phyloP scores from a whole-genome alignment of 2,113 vertebrate genomes.

The Tricholaema leucomelas region DNA sequence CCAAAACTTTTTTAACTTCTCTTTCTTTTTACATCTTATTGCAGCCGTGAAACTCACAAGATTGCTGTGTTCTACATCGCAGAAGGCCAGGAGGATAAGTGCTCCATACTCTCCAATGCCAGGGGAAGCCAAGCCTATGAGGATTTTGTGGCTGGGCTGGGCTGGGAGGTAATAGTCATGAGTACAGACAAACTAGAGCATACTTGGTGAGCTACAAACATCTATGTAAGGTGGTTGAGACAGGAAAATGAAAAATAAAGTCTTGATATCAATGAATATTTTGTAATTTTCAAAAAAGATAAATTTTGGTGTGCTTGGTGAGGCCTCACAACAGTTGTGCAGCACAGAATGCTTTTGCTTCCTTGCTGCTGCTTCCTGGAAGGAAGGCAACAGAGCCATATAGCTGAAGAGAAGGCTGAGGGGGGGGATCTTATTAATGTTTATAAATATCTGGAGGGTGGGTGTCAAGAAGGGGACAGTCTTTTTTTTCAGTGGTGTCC shows the following conservation, averaged over 20 bases:
- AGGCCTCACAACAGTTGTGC: neutral
- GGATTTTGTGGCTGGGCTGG: slow-evolving; percentile 95
- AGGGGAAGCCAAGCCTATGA: slow-evolving; percentile 94
- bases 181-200: neutral
- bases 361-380: neutral
- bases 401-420: too few species aligned
- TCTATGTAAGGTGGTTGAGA: neutral
- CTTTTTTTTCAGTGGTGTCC: too few species aligned
- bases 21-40: neutral
- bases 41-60: slow-evolving; percentile 96
- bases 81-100: slow-evolving; percentile 98
- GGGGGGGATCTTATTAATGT: too few species aligned
- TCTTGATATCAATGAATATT: neutral
- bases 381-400: neutral
- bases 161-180: slow-evolving; percentile 91
- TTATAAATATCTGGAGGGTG: too few species aligned
- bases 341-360: neutral
- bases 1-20: neutral
- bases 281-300: neutral
- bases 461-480: too few species aligned
- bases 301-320: neutral
- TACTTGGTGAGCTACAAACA: neutral
- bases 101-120: slow-evolving; percentile 93
- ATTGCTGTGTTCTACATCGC: slow-evolving; percentile 97
- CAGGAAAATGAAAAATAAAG: neutral